A percentile compares a stretch with the other conserved stretches of the same genome.
phyloP scores from a whole-genome alignment of 2,113 vertebrate species.

The Hippoglossus stenolepis region DNA sequence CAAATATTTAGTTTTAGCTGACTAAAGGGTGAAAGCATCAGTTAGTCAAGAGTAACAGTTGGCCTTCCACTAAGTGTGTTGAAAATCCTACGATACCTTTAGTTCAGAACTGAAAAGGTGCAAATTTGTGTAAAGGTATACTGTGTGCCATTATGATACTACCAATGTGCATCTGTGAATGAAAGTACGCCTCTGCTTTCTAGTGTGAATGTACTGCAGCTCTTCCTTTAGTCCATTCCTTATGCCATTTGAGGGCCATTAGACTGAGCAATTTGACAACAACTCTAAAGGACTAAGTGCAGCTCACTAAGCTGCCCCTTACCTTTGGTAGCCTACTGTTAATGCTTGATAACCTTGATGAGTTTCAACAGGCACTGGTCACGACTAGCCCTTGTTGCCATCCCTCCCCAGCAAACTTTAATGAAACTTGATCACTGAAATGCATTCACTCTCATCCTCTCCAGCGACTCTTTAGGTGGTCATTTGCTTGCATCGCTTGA shows the following conservation, averaged over 20 bases:
- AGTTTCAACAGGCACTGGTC: constrained; percentile 39
- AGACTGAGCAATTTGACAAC: neutral
- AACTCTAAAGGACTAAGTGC: constrained; percentile 17
- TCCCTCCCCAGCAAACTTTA: constrained; percentile 26
- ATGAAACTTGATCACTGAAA: constrained; percentile 61
- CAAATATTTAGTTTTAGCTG: too few species aligned
- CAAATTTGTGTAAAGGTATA: too few species aligned
- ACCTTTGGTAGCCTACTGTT: constrained; percentile 50
- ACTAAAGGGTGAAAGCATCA: too few species aligned
- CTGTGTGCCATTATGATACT: too few species aligned
- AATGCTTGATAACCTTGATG: constrained; percentile 55
- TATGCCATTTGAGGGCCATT: too few species aligned
- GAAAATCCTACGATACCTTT: too few species aligned
- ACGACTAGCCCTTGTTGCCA: constrained; percentile 14
- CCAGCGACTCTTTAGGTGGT: constrained; percentile 27
- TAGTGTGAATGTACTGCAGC: neutral
- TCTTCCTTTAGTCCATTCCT: neutral
- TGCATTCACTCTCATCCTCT: constrained; percentile 15
- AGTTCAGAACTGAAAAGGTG: too few species aligned
- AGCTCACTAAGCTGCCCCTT: constrained; percentile 9
- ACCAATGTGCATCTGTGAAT: too few species aligned
- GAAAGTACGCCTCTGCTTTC: too few species aligned
- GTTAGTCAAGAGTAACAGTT: too few species aligned
- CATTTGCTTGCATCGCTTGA: constrained; percentile 28
- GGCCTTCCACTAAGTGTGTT: too few species aligned